Base-by-base conservation (phyloP, 1,140 invertebrate genomes). In the Procambarus clarkii region DNA sequence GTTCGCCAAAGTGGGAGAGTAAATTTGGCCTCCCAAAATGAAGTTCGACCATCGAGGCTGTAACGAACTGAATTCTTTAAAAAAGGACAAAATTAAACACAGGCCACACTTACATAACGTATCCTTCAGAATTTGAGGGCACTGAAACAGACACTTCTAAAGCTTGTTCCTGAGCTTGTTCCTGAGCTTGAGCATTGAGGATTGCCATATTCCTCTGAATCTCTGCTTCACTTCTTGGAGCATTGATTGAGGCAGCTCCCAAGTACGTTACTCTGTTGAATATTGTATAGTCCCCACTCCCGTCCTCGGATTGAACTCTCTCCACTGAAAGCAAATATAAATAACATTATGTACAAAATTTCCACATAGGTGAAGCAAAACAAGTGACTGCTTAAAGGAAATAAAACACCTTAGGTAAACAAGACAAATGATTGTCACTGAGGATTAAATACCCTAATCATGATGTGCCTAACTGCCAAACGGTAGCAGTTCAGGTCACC, bases 221-320 rank as follows among this genome's bases (percentile, higher is more conserved):
- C 95, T 99, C 99, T n/a, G 95, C 95, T 95, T 99, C 98, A 81
- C 97, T 98, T 94, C 98, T 97, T 5, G 98, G 98, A 4, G 98
- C 97, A 94, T 98, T 98, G 91, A 99, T 98, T 88, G 96, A 96
- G 77, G 98, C 97, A 15, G 97, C 97, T 58, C 99, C 98, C 88
- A 99, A 95, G 95, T 99, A 99, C 84, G 97, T 98, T 48, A 99
- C 97, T 24, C 98, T 97, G 94, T 98, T 97, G 94, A 99, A 99
- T 93, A 98, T 96, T 85, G 97, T 98, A 94, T 97, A 98, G 92
- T 98, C 97, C 94, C 98, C 97, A 94, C 97, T 94, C 15, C 92
- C 86, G 45, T 88, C 91, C 74, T 74, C 86, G 45, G 45, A 86
- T 8, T 79, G 78, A n/a, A 81, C 74, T n/a, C 79, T 80, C 82